These are phyloP conservation scores for Drosophila erecta DNA, from an alignment of 1,140 invertebrate genomes.

Conservation along the genomic window DNA sequence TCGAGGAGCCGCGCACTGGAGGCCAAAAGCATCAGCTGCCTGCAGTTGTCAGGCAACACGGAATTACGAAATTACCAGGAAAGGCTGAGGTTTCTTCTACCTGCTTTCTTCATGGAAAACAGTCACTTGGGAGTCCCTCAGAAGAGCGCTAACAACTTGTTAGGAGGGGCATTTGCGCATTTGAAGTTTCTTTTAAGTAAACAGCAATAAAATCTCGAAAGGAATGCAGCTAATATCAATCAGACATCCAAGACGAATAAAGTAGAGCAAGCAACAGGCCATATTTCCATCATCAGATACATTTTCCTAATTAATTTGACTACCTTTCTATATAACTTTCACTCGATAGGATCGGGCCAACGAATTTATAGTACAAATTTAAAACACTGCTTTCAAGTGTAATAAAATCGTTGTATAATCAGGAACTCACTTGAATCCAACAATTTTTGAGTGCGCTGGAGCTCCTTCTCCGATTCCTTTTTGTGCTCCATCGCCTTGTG, in stretches of 20 bases:
- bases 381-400: too few species aligned
- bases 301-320: too few species aligned
- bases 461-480: slow-evolving; percentile 96
- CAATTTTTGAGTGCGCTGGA: slow-evolving; percentile 97
- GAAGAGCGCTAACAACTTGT: slow-evolving; percentile 12
- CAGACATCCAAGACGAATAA: not conserved
- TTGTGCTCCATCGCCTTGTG: slow-evolving; percentile 97
- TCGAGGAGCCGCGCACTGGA: slow-evolving; percentile 10
- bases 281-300: too few species aligned
- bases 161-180: slow-evolving; percentile 13
- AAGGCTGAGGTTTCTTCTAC: slow-evolving; percentile 14
- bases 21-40: slow-evolving; percentile 18
- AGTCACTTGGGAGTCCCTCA: slow-evolving; percentile 3
- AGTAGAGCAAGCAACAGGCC: not conserved
- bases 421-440: slow-evolving; percentile 90
- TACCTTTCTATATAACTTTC: too few species aligned
- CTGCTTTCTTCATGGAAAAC: slow-evolving; percentile 17
- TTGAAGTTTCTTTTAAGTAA: slow-evolving; percentile 14
- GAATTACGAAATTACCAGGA: slow-evolving; percentile 50
- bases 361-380: too few species aligned
- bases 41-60: slow-evolving; percentile 59
- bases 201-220: slow-evolving; percentile 5
- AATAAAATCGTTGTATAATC: too few species aligned
- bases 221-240: not conserved
- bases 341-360: too few species aligned